phyloP scores from a whole-genome alignment of 2,113 vertebrate genomes.

The Phrynocephalus versicolor region DNA sequence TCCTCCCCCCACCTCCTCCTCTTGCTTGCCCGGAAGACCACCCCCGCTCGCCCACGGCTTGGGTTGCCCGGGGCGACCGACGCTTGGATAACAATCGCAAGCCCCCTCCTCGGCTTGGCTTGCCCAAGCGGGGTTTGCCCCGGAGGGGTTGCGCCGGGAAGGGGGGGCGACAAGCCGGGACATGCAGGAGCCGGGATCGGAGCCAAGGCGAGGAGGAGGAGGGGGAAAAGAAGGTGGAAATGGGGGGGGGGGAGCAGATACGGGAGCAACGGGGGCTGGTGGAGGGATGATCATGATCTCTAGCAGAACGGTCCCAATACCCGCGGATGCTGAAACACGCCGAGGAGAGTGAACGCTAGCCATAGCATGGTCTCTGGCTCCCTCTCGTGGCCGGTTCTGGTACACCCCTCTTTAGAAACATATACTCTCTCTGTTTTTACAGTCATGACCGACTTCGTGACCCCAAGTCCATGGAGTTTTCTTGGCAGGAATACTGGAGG shows the following conservation, averaged over 20 bases:
- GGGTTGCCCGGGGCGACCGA: constrained; percentile 16
- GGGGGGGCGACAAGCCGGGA: background rate
- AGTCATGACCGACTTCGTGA: too few species aligned
- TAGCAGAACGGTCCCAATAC: background rate
- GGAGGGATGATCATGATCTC: background rate
- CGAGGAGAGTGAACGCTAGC: too few species aligned
- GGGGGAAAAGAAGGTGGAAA: too few species aligned
- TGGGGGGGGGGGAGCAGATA: background rate
- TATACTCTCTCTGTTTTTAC: too few species aligned
- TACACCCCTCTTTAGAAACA: too few species aligned
- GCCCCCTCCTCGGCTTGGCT: background rate
- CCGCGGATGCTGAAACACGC: too few species aligned
- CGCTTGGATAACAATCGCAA: constrained; percentile 9
- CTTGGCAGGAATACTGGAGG: too few species aligned
- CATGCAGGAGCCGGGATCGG: background rate
- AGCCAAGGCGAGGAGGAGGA: background rate
- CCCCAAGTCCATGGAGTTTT: too few species aligned
- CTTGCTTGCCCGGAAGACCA: too few species aligned
- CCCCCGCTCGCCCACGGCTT: background rate
- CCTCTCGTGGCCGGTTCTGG: too few species aligned
- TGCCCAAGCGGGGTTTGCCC: background rate
- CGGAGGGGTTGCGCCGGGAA: rapidly evolving
- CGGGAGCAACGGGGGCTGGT: background rate
- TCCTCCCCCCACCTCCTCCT: background rate
- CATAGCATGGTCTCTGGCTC: too few species aligned